A percentile compares a stretch with the other conserved stretches of the same genome.
These are phyloP conservation scores for Chroicocephalus ridibundus DNA, from an alignment of 2,113 vertebrate species.

Conservation along the genomic window DNA sequence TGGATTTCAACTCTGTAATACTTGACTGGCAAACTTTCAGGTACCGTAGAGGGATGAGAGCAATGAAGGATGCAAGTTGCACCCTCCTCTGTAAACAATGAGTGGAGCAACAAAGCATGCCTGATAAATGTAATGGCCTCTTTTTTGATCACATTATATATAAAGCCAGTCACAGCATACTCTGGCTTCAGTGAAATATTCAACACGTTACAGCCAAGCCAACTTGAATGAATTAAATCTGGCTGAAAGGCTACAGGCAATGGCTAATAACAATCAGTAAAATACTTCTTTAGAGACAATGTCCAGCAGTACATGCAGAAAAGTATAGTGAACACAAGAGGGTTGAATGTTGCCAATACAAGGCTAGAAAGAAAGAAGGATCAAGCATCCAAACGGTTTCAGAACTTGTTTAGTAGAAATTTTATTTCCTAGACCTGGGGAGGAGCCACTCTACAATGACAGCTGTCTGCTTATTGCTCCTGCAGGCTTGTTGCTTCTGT, in stretches of 20 bases:
- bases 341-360: neutral
- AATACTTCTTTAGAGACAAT: neutral
- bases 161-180: neutral
- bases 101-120: neutral
- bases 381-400: neutral
- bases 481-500: neutral
- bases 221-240: neutral
- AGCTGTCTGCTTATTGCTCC: neutral
- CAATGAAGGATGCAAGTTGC: neutral
- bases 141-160: neutral
- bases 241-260: neutral
- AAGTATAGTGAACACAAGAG: neutral
- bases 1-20: neutral
- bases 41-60: neutral
- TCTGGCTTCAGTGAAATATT: neutral
- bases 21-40: slow-evolving; percentile 1
- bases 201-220: neutral
- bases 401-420: neutral
- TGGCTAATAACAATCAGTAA: neutral
- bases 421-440: neutral
- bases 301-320: neutral
- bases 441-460: neutral
- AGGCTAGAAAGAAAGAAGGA: neutral
- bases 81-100: neutral
- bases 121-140: neutral